Conservation (phyloP, 1,140 invertebrate genomes). For the Drosophila guanche region DNA sequence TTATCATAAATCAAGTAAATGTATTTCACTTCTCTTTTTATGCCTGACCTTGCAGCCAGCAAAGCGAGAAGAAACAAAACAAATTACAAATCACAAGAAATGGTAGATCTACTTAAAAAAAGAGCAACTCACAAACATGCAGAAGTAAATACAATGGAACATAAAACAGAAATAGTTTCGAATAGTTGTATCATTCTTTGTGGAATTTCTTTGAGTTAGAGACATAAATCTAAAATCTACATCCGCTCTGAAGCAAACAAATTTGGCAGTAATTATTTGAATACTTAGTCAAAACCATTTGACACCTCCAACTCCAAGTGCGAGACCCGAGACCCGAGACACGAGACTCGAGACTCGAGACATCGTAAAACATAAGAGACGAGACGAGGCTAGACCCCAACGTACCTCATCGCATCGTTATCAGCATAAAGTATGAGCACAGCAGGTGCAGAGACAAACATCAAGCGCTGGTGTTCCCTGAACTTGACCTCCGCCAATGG, state of each 20-base stretch:
- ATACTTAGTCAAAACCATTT: slow-evolving; percentile 13
- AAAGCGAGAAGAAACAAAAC: too few relatives aligned
- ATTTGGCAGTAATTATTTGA: slow-evolving; percentile 5
- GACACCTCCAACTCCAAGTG: slow-evolving; percentile 15
- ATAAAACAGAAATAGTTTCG: not conserved
- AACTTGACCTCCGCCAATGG: slow-evolving; percentile 72
- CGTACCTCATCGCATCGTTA: not conserved
- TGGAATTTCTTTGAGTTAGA: too few relatives aligned
- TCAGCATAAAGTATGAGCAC: slow-evolving; percentile 1
- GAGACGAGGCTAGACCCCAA: too few relatives aligned
- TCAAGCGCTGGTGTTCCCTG: slow-evolving; percentile 61
- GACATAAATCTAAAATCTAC: too few relatives aligned
- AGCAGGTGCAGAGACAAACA: slow-evolving; percentile 24
- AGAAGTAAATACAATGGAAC: too few relatives aligned
- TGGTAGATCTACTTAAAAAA: not conserved
- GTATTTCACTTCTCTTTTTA: slow-evolving; percentile 26
- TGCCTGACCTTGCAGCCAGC: too few relatives aligned
- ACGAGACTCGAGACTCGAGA: not conserved
- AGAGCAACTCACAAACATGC: too few relatives aligned
- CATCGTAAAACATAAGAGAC: too few relatives aligned
- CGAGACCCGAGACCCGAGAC: too few relatives aligned
- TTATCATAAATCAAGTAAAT: slow-evolving; percentile 73
- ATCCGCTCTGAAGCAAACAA: too few relatives aligned
- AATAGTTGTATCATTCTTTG: not conserved
- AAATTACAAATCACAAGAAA: slow-evolving; percentile 4